phyloP scores from a whole-genome alignment of 35 echinoderm and acorn worm genomes.

The Chiridota heheva region DNA sequence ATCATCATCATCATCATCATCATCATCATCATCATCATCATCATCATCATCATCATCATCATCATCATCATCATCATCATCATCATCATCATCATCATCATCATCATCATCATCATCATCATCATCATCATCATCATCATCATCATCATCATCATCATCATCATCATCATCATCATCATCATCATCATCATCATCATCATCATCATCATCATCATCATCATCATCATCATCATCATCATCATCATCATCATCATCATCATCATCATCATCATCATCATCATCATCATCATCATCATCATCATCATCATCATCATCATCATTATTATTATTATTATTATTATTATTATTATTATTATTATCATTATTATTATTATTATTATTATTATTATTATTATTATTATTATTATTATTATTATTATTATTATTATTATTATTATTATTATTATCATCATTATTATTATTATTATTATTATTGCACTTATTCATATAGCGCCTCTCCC shows the following conservation, averaged over 20 bases:
- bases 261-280: background rate
- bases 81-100: background rate
- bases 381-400: too few relatives aligned
- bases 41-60: background rate
- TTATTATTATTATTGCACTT: too few relatives aligned
- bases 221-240: background rate
- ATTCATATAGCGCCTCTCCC: too few relatives aligned
- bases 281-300: background rate
- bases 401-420: too few relatives aligned
- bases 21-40: conserved; percentile 56
- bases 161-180: background rate
- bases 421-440: too few relatives aligned
- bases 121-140: background rate
- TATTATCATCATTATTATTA: too few relatives aligned
- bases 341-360: too few relatives aligned
- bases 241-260: background rate
- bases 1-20: conserved; percentile 39
- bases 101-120: background rate
- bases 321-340: conserved; percentile 9
- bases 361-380: too few relatives aligned
- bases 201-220: background rate
- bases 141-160: background rate
- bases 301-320: background rate
- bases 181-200: background rate
- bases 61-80: background rate